Conservation (phyloP, 2,113 vertebrate species). For the Daboia siamensis region DNA sequence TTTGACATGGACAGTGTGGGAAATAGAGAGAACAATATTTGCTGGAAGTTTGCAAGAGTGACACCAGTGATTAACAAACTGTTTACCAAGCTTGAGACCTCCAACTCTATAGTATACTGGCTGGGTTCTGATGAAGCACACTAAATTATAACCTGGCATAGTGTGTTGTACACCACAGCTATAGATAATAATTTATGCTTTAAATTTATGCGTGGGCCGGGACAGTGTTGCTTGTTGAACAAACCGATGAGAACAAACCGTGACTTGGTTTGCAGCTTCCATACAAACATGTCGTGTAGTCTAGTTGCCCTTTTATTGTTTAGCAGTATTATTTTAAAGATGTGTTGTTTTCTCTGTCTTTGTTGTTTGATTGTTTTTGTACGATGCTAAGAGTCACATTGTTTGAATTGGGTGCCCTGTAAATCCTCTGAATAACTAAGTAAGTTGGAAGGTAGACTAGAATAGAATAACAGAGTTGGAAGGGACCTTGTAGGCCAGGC, state of each 20-base stretch:
- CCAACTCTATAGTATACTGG: background rate
- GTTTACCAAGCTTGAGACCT: background rate
- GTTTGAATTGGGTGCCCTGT: background rate
- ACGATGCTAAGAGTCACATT: background rate
- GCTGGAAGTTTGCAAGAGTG: background rate
- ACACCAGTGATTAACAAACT: background rate
- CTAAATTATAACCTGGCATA: background rate
- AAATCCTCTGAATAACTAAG: background rate
- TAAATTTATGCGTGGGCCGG: background rate
- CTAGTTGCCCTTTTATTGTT: background rate
- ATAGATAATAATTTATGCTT: background rate
- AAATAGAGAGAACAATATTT: background rate
- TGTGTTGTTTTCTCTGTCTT: background rate
- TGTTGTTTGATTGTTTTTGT: background rate
- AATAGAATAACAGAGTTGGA: no score
- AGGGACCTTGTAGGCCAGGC: no score
- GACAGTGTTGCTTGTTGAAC: background rate
- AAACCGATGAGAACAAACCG: background rate
- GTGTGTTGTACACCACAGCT: background rate
- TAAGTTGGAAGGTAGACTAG: background rate
- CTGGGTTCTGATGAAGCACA: background rate
- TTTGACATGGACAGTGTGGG: slow-evolving; percentile 48
- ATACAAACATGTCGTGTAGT: background rate
- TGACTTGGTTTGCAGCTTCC: background rate
- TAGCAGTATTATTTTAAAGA: background rate